Evolutionary conservation across 2,888 invertebrate species (phyloP).

Genomic region (Brachycybe producta): DNA sequence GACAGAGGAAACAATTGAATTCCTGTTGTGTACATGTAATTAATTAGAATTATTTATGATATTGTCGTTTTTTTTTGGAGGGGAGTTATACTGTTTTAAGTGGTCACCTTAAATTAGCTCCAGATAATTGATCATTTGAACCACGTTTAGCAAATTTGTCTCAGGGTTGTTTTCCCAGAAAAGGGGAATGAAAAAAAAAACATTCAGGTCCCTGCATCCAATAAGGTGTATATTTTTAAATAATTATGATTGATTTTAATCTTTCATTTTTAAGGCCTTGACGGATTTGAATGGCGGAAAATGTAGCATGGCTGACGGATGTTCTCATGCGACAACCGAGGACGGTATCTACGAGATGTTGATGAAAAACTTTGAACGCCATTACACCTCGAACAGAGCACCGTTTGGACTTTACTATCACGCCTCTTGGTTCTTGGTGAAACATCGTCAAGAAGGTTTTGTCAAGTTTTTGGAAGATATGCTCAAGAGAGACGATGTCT

Average conservation of each 20-base stretch:
- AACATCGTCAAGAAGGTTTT: slow-evolving; percentile 87
- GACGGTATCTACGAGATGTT: slow-evolving; percentile 86
- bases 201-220: too few relatives aligned
- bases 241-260: not conserved
- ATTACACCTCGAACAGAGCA: slow-evolving; percentile 84
- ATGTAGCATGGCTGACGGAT: slow-evolving; percentile 91
- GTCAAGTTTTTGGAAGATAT: slow-evolving; percentile 82
- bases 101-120: too few relatives aligned
- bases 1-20: too few relatives aligned
- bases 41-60: too few relatives aligned
- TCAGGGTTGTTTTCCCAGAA: too few relatives aligned
- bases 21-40: too few relatives aligned
- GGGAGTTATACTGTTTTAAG: too few relatives aligned
- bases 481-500: slow-evolving; percentile 78
- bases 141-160: too few relatives aligned
- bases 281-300: slow-evolving; percentile 64
- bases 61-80: too few relatives aligned
- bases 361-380: slow-evolving; percentile 84
- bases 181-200: too few relatives aligned
- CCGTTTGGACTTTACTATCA: slow-evolving; percentile 87
- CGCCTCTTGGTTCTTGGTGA: slow-evolving; percentile 89
- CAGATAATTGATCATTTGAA: too few relatives aligned
- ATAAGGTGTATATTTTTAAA: too few relatives aligned
- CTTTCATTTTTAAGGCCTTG: slow-evolving; percentile 14
- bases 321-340: slow-evolving; percentile 75